Evolutionary conservation across 2,888 invertebrate genomes (phyloP), one percentile per base, ranked within the genome.

Genomic region (Drosophila dives): DNA sequence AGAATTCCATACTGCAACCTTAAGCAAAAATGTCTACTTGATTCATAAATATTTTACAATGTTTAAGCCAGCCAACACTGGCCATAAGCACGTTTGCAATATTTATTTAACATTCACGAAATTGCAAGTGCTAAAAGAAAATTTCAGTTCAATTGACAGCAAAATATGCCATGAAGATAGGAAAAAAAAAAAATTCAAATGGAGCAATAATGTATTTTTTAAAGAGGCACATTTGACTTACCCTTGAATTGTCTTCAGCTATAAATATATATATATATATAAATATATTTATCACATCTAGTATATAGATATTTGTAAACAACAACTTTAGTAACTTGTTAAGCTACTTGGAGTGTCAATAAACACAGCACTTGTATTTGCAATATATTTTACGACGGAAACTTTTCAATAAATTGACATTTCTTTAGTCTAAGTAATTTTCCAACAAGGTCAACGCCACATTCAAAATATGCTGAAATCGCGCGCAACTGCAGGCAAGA

Each of bases 401-500:
- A 48, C 1, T 15, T 23, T 62, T 34, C 50, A n/a, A 17, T 33
- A 29, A 50, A 42, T 54, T 54, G 53, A 48, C 42, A 26, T 38
- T 29, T 29, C 17, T 34, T 0, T 17, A 51, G 10, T 29, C 38
- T 29, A 17, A 49, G 11, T 32, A 8, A 4, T 26, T 59, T 26
- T 59, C 10, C 1, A 1, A 17, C 12, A 33, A 66, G 33, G 45
- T 49, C 58, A 42, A 36, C 26, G 10, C n/a, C 11, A 61, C n/a
- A 40, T 66, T 73, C 51, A 50, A 61, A 72, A 63, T 23, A 40
- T 26, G 53, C 20, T 8, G 26, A 11, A 38, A 45, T 54, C 53
- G 63, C 86, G 86, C 81, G 73, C 50, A 36, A 66, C 54, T 73
- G 80, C 80, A 76, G 38, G 2, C 11, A 49, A 55, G 73, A 15